phyloP scores from a whole-genome alignment of 2,888 invertebrate species.

The Diarsia brunnea region DNA sequence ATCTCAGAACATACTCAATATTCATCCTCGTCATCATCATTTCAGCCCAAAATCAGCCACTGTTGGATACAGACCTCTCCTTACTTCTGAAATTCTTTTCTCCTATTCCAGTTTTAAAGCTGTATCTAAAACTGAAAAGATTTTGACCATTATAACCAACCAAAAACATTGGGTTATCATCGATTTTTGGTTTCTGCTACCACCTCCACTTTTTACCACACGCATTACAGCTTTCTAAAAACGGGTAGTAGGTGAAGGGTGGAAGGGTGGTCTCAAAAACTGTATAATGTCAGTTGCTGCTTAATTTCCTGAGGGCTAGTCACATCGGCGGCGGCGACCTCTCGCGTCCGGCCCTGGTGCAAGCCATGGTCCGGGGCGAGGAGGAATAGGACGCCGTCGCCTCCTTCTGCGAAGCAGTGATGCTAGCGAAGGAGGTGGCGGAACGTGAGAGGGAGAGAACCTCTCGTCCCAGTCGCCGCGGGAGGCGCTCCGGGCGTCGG shows the following conservation, averaged over 20 bases:
- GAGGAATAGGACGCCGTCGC: too few relatives aligned
- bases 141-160: neutral
- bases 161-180: neutral
- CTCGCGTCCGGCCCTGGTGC: too few relatives aligned
- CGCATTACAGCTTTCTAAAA: neutral
- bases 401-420: too few relatives aligned
- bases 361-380: too few relatives aligned
- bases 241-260: neutral
- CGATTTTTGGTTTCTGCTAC: neutral
- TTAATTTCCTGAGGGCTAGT: constrained; percentile 7
- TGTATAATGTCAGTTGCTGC: neutral
- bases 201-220: neutral
- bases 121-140: neutral
- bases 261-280: neutral
- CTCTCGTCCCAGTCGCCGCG: too few relatives aligned
- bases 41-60: too few relatives aligned
- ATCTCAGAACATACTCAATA: neutral
- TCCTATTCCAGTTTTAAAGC: neutral
- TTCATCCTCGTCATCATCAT: neutral
- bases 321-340: too few relatives aligned
- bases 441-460: too few relatives aligned
- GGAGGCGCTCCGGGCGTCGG: too few relatives aligned
- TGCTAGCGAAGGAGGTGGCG: too few relatives aligned
- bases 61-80: neutral
- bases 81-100: neutral